A percentile compares a stretch with the other conserved stretches of the same genome.
These are phyloP conservation scores for Dasypus novemcinctus DNA, from an alignment of 2,113 vertebrate genomes.

Conservation along the genomic window DNA sequence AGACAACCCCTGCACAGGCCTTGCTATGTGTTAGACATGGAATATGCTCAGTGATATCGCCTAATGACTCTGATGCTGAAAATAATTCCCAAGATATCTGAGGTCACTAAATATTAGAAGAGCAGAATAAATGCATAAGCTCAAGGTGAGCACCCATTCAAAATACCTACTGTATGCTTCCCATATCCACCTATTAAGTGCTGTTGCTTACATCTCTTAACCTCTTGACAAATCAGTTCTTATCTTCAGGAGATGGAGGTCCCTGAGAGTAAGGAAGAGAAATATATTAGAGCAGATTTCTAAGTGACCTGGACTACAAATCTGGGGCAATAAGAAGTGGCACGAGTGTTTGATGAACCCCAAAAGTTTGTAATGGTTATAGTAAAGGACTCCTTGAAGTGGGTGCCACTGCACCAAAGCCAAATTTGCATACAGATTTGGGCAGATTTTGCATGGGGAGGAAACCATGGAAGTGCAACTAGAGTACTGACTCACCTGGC, in stretches of 20 bases:
- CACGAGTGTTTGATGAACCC: not conserved
- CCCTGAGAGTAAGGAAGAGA: not conserved
- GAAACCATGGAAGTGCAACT: not conserved
- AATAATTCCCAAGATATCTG: not conserved
- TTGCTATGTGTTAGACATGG: not conserved
- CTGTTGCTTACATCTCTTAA: not conserved
- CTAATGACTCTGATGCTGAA: not conserved
- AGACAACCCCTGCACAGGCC: too few species aligned
- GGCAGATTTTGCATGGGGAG: conserved; percentile 54
- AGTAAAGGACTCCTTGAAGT: not conserved
- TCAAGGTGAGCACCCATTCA: not conserved
- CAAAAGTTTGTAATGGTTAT: not conserved
- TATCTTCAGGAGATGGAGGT: not conserved
- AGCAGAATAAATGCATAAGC: not conserved
- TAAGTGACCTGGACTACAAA: not conserved
- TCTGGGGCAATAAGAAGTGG: not conserved
- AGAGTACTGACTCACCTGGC: not conserved
- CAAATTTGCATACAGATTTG: conserved; percentile 41
- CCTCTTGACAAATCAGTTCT: conserved; percentile 14
- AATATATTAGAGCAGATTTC: not conserved
- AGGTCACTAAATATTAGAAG: not conserved
- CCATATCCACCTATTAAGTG: not conserved
- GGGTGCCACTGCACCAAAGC: not conserved
- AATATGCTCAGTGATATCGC: not conserved
- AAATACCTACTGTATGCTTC: not conserved